A percentile compares a stretch with the other conserved stretches of the same genome.
Evolutionary conservation across 2,797 vertebrate species (phyloP).

Genomic region (Gallinago stenura): DNA sequence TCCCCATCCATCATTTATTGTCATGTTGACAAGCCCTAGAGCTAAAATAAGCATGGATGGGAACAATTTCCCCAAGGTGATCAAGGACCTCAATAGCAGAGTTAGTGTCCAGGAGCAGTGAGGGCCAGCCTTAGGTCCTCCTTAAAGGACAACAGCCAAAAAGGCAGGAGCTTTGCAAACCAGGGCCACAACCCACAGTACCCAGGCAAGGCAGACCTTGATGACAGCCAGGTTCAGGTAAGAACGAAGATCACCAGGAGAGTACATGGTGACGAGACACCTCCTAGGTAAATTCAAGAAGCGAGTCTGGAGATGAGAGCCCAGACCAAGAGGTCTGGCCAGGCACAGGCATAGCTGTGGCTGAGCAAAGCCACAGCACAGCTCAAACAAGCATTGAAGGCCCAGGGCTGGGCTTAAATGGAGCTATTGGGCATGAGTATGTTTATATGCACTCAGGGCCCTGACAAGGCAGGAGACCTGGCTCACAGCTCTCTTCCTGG

Average conservation of each 20-base stretch:
- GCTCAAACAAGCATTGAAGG: neutral
- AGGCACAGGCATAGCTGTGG: neutral
- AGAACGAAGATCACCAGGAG: neutral
- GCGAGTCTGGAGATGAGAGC: neutral
- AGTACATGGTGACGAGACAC: neutral
- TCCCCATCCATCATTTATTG: neutral
- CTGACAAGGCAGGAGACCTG: neutral
- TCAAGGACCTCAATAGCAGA: fast-evolving
- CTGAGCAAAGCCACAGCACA: neutral
- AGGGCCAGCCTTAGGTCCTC: neutral
- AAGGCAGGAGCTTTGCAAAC: neutral
- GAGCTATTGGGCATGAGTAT: fast-evolving
- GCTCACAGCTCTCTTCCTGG: neutral
- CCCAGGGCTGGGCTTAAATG: neutral
- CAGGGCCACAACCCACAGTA: fast-evolving
- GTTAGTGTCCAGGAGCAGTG: neutral
- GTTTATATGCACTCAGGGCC: neutral
- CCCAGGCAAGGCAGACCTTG: neutral
- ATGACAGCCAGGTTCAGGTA: neutral
- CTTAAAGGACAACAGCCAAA: neutral
- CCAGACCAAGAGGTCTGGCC: neutral
- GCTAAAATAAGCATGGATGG: neutral
- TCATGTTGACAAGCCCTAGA: neutral
- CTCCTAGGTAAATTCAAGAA: neutral
- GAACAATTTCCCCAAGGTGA: neutral